A percentile compares a stretch with the other conserved stretches of the same genome.
These are phyloP conservation scores for Caenorhabditis doughertyi DNA, from an alignment of 2,888 invertebrate genomes.

Conservation along the genomic window DNA sequence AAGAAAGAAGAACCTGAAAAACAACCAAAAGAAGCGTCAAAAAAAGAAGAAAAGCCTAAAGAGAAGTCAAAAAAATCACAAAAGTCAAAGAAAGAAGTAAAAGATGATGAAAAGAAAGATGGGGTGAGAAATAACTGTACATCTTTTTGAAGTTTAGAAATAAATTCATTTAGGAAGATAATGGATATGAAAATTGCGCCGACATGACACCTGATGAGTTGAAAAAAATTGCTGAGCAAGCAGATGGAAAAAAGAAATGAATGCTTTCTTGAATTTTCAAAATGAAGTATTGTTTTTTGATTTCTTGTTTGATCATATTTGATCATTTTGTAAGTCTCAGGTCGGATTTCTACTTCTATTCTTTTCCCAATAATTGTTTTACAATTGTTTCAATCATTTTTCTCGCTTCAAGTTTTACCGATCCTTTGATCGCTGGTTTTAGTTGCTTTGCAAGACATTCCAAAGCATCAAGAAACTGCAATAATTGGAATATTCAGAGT, in stretches of 20 bases:
- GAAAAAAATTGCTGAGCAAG: slow-evolving; percentile 48
- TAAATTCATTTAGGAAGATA: slow-evolving; percentile 18
- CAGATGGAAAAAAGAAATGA: slow-evolving; percentile 21
- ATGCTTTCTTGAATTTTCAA: too few species aligned
- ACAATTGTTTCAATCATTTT: too few species aligned
- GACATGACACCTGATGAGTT: slow-evolving; percentile 52
- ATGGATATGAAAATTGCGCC: slow-evolving; percentile 51
- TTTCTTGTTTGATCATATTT: neutral
- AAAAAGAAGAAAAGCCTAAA: slow-evolving; percentile 29
- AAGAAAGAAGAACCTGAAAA: slow-evolving; percentile 24
- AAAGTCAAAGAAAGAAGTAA: slow-evolving; percentile 29
- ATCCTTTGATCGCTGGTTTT: too few species aligned
- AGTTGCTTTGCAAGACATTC: too few species aligned
- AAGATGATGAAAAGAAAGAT: slow-evolving; percentile 24
- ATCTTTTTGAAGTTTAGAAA: neutral
- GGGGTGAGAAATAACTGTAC: neutral
- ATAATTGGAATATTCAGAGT: too few species aligned
- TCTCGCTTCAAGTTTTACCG: too few species aligned
- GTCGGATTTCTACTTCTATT: too few species aligned
- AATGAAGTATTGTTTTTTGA: neutral
- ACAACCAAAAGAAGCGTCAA: slow-evolving; percentile 8
- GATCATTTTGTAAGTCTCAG: neutral
- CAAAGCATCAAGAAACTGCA: too few species aligned
- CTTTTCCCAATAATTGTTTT: too few species aligned
- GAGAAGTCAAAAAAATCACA: slow-evolving; percentile 20